Conservation (phyloP, 2,888 invertebrate genomes). For the Tromatobia lineatoria region DNA sequence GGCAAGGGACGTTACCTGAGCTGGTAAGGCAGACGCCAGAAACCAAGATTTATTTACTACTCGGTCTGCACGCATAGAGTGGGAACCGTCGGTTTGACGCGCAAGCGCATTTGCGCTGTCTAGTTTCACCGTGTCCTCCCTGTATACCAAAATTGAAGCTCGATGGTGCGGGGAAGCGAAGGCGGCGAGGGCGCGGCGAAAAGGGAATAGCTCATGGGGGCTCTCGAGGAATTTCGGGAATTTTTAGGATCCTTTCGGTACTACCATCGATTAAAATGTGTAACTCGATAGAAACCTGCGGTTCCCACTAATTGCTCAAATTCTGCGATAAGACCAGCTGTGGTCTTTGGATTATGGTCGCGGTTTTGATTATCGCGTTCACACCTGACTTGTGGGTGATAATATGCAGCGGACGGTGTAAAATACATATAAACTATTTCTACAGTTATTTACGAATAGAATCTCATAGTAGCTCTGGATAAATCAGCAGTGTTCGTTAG, state of each 20-base stretch:
- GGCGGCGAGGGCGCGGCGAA: conserved; percentile 8
- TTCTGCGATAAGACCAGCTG: conserved; percentile 49
- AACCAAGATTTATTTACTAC: too few relatives aligned
- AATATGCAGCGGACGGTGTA: neutral
- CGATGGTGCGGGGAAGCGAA: conserved; percentile 26
- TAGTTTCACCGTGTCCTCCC: too few relatives aligned
- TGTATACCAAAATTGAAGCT: conserved; percentile 30
- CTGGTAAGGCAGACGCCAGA: too few relatives aligned
- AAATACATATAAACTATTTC: neutral
- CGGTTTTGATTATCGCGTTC: conserved; percentile 30
- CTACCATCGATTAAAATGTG: conserved; percentile 66
- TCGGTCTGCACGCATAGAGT: too few relatives aligned
- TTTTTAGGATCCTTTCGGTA: conserved; percentile 48
- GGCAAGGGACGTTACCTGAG: too few relatives aligned
- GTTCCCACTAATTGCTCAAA: conserved; percentile 66
- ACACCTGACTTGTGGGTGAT: neutral
- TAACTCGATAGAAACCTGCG: conserved; percentile 60
- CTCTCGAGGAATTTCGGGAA: conserved; percentile 61
- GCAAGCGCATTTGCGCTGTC: too few relatives aligned
- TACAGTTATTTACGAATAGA: neutral
- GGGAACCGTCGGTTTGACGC: too few relatives aligned
- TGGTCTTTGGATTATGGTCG: conserved; percentile 51
- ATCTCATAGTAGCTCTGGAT: neutral
- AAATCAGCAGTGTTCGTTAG: neutral
- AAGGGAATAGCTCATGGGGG: conserved; percentile 34